Percentiles rank a stretch among this genome's conserved stretches.
These are phyloP conservation scores for Drosophila melanica DNA, from an alignment of 1,140 invertebrate genomes.

Conservation along the genomic window DNA sequence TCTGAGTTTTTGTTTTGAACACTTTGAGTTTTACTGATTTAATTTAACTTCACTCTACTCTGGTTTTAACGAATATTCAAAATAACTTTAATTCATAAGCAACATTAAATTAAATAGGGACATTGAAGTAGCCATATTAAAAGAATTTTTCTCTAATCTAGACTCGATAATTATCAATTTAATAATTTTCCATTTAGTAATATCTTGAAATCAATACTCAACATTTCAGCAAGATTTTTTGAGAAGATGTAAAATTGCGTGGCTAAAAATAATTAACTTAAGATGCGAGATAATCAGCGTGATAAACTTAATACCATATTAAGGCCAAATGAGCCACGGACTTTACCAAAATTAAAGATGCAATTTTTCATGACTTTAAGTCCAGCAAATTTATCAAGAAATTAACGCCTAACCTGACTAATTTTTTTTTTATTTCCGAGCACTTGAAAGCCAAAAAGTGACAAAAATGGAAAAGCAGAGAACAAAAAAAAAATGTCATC, in stretches of 20 bases:
- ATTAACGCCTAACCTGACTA: constrained; percentile 52
- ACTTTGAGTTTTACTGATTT: too few relatives aligned
- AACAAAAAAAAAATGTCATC: constrained; percentile 45
- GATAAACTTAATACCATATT: constrained; percentile 64
- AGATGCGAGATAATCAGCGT: constrained; percentile 58
- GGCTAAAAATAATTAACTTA: constrained; percentile 63
- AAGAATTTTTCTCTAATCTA: too few relatives aligned
- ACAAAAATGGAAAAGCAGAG: constrained; percentile 17
- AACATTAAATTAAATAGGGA: too few relatives aligned
- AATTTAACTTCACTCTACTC: too few relatives aligned
- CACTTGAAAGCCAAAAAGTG: constrained; percentile 34
- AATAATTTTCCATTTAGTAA: too few relatives aligned
- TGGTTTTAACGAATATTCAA: too few relatives aligned
- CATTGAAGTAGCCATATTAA: too few relatives aligned
- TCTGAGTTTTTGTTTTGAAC: too few relatives aligned
- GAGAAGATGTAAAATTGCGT: background rate
- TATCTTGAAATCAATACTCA: constrained; percentile 52
- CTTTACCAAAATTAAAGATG: constrained; percentile 34
- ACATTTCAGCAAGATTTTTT: constrained; percentile 37
- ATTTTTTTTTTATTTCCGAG: constrained; percentile 2
- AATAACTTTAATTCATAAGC: too few relatives aligned
- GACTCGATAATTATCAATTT: too few relatives aligned
- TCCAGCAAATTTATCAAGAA: constrained; percentile 63
- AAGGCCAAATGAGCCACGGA: constrained; percentile 24
- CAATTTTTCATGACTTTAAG: constrained; percentile 16